Conservation (phyloP, 2,797 vertebrate species). For the Platyrinchus mystaceus region DNA sequence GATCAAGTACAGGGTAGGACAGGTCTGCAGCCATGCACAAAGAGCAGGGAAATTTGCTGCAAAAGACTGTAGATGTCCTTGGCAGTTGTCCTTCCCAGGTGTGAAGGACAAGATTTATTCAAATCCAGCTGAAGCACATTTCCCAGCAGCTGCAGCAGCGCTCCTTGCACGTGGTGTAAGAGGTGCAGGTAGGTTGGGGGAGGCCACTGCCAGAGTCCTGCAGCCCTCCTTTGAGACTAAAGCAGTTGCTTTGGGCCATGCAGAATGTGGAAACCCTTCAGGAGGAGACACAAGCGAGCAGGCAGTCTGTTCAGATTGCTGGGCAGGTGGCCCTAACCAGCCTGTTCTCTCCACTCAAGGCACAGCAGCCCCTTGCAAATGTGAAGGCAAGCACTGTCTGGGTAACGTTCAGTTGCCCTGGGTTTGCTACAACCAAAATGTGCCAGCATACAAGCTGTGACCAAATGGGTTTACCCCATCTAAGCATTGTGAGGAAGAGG, state of each 20-base stretch:
- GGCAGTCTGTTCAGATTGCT: background rate
- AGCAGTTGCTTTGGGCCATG: background rate
- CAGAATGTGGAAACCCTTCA: background rate
- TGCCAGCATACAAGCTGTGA: background rate
- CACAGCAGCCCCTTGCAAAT: background rate
- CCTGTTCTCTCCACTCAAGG: background rate
- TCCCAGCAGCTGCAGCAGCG: background rate
- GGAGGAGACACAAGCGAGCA: background rate
- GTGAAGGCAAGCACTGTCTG: background rate
- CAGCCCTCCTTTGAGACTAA: background rate
- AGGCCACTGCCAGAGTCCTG: background rate
- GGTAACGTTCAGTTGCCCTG: accelerated
- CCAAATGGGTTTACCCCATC: background rate
- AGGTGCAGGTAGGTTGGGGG: background rate
- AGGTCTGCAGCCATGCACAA: background rate
- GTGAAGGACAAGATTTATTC: background rate
- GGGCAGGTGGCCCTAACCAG: background rate
- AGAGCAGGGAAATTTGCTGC: background rate
- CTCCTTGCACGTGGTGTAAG: background rate
- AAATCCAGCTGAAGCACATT: background rate
- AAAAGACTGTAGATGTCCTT: background rate
- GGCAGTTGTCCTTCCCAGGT: background rate
- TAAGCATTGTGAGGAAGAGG: accelerated
- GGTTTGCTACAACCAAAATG: background rate
- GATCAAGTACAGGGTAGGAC: background rate